A percentile compares a stretch with the other conserved stretches of the same genome.
Evolutionary conservation across 1,140 invertebrate genomes (phyloP).

Genomic region (Bombus breviceps): DNA sequence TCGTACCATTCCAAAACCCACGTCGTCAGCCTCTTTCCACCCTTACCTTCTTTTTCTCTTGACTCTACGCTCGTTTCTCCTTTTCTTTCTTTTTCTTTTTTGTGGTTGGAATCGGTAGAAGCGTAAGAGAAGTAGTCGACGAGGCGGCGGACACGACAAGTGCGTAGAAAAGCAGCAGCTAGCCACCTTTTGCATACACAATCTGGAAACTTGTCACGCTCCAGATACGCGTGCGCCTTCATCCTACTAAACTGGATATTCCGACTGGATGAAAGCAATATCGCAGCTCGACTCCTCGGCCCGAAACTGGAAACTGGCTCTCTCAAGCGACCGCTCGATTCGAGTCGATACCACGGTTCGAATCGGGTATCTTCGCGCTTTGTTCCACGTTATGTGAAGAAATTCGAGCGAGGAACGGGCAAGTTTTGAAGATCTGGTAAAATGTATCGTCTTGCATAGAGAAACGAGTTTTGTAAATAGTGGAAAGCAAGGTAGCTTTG

Average conservation of each 20-base stretch:
- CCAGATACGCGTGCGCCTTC: conserved; percentile 71
- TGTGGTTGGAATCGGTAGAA: background rate
- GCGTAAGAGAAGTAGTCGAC: background rate
- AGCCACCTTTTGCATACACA: conserved; percentile 61
- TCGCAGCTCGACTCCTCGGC: conserved; percentile 25
- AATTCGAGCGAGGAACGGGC: background rate
- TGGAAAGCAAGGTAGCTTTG: no score
- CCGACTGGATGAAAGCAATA: conserved; percentile 62
- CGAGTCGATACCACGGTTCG: background rate
- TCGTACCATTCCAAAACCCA: background rate
- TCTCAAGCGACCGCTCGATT: background rate
- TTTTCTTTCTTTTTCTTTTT: background rate
- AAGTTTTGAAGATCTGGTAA: background rate
- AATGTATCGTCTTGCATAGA: background rate
- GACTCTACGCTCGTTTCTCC: background rate
- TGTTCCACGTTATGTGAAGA: background rate
- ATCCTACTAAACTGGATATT: conserved; percentile 76
- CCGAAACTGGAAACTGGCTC: conserved; percentile 56
- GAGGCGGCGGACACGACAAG: conserved; percentile 39
- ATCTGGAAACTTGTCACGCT: conserved; percentile 73
- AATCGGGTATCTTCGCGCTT: background rate
- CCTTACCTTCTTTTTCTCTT: background rate
- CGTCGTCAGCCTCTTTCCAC: background rate
- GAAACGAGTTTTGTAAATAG: background rate
- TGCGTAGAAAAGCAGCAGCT: conserved; percentile 59